Evolutionary conservation across 2,888 invertebrate genomes (phyloP).

Genomic region (Pasiphila rectangulata): DNA sequence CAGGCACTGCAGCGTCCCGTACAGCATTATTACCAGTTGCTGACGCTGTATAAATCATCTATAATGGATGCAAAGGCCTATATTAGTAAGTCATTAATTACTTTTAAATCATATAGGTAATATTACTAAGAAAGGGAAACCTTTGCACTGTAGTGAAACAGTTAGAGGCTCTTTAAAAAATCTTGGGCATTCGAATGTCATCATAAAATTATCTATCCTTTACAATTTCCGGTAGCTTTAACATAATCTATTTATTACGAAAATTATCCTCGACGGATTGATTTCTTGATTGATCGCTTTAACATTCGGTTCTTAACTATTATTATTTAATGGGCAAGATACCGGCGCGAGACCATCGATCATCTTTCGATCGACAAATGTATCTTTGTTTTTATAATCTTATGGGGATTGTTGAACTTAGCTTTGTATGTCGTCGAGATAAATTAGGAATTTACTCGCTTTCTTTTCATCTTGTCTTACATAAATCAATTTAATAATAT

Average conservation of each 20-base stretch:
- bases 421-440: conserved; percentile 49
- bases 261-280: conserved; percentile 66
- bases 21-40: too few relatives aligned
- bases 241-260: conserved; percentile 71
- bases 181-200: conserved; percentile 2
- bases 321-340: conserved; percentile 78
- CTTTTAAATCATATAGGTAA: too few relatives aligned
- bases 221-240: conserved; percentile 67
- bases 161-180: neutral
- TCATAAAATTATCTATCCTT: conserved; percentile 41
- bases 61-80: too few relatives aligned
- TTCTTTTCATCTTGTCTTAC: conserved; percentile 6
- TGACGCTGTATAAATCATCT: too few relatives aligned
- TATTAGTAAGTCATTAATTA: too few relatives aligned
- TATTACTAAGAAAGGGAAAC: too few relatives aligned
- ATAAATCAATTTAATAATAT: conserved; percentile 4
- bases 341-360: conserved; percentile 66
- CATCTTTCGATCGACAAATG: conserved; percentile 69
- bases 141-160: too few relatives aligned
- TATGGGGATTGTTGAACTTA: conserved; percentile 49
- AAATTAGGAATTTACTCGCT: conserved; percentile 40
- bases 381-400: conserved; percentile 56
- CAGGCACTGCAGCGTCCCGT: too few relatives aligned
- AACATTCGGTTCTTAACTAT: conserved; percentile 67
- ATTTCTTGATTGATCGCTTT: conserved; percentile 75